Base-by-base conservation (phyloP, 2,888 invertebrate species). In the Tetropium fuscum region DNA sequence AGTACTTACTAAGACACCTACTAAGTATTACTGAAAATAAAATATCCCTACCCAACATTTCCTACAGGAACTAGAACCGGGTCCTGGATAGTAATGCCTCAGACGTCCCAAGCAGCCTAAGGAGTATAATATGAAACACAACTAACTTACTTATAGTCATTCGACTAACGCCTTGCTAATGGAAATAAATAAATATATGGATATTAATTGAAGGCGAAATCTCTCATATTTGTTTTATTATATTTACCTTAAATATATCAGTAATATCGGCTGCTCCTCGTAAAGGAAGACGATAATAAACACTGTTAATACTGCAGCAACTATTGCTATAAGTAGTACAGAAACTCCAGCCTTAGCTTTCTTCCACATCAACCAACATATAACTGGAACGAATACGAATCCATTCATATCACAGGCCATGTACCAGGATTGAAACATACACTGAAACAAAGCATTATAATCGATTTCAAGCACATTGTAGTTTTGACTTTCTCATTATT, bases 371-470 rank as follows among this genome's bases (percentile, higher is more conserved):
- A 78, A 51, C 60, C 70, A 71, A 2, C 73, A 68, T 20, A 75
- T 40, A 10, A 75, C 41, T 15, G 76, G 74, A 11, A 74, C 67
- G n/a, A 74, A 53, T 2, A 77, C 32, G 55, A 76, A 77, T 27
- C 68, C 69, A 40, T 71, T 65, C 71, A 70, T 71, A 36, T 71
- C 71, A 44, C 71, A 71, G 3, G 62, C 69, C 15, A 85, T 69
- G 63, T 85, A 85, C 85, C 85, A 85, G 1, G 84, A 83, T 72
- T 85, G 85, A 36, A 84, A 83, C 83, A 85, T 82, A 67, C 85
- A 85, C 85, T 85, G 16, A 78, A 77, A 64, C 51, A 60, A 5
- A 15, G 6, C 0, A 32, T 32, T n/a, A n/a, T n/a, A n/a, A n/a
- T n/a, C n/a, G n/a, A n/a, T n/a, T n/a, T n/a, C n/a, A n/a, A n/a